Evolutionary conservation across 1,140 invertebrate species (phyloP).

Genomic region (Notospermus geniculatus): DNA sequence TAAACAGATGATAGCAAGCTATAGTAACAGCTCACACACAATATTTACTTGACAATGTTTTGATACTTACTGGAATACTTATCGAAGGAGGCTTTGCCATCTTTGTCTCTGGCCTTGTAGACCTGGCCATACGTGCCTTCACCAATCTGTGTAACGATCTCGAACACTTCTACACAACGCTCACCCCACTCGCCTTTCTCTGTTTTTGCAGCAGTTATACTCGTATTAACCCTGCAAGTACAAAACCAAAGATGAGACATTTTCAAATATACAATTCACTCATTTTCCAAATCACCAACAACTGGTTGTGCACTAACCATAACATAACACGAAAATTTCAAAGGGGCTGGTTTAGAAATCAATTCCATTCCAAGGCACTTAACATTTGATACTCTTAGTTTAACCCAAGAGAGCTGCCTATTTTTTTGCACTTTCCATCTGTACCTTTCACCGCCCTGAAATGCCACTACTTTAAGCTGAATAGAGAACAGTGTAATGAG

Average conservation of each 20-base stretch:
- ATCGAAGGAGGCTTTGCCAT: constrained; percentile 57
- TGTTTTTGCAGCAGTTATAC: constrained; percentile 32
- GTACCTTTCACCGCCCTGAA: too few species aligned
- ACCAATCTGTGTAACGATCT: constrained; percentile 93
- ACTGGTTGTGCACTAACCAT: background rate
- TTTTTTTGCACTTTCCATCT: too few species aligned
- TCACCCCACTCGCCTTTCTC: constrained; percentile 53
- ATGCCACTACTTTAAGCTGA: too few species aligned
- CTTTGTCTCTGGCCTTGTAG: constrained; percentile 94
- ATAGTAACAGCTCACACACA: too few species aligned
- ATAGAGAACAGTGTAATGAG: too few species aligned
- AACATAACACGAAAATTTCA: too few species aligned
- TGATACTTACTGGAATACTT: constrained; percentile 52
- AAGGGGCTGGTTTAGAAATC: too few species aligned
- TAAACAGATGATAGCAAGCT: too few species aligned
- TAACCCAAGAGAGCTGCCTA: too few species aligned
- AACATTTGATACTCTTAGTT: too few species aligned
- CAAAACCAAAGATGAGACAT: constrained; percentile 13
- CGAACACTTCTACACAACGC: constrained; percentile 90
- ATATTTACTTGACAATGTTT: too few species aligned
- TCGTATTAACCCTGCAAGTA: constrained; percentile 36
- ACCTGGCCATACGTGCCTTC: constrained; percentile 98
- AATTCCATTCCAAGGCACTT: too few species aligned
- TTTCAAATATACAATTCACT: background rate
- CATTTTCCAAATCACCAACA: constrained; percentile 1